Evolutionary conservation across 2,797 vertebrate genomes (phyloP).

Genomic region (Knipowitschia caucasica): DNA sequence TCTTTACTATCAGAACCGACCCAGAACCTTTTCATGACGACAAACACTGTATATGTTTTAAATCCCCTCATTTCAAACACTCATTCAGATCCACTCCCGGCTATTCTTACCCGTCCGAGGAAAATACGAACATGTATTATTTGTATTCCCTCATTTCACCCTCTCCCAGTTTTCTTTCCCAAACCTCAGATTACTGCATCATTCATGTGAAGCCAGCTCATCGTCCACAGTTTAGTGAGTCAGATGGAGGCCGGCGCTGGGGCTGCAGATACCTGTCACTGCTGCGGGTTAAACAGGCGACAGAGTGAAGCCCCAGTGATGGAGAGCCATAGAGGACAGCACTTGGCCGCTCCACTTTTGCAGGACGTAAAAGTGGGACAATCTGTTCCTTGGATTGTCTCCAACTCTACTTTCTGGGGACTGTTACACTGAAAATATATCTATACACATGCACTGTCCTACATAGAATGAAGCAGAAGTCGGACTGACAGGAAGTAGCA

Average conservation of each 20-base stretch:
- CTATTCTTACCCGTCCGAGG: neutral
- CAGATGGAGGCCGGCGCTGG: conserved; percentile 28
- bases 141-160: neutral
- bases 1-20: too few species aligned
- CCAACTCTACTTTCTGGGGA: conserved; percentile 84
- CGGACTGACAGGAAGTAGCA: conserved; percentile 39
- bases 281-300: conserved; percentile 43
- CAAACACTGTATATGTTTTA: too few species aligned
- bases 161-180: conserved; percentile 23
- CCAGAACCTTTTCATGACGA: too few species aligned
- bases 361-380: conserved; percentile 81
- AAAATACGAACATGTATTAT: neutral
- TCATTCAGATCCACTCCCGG: too few species aligned
- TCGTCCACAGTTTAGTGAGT: conserved; percentile 32
- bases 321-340: conserved; percentile 69
- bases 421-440: conserved; percentile 83
- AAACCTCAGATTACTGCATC: conserved; percentile 28
- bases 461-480: conserved; percentile 65
- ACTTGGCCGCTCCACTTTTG: conserved; percentile 80
- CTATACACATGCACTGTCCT: conserved; percentile 79
- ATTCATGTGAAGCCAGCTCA: conserved; percentile 41
- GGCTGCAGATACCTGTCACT: conserved; percentile 31
- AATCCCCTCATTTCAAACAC: too few species aligned
- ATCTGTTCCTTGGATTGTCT: conserved; percentile 84
- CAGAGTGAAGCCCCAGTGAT: conserved; percentile 62